Percentiles rank a stretch among this genome's conserved stretches.
Evolutionary conservation across 2,888 invertebrate genomes (phyloP).

Genomic region (Crossocerus cetratus): DNA sequence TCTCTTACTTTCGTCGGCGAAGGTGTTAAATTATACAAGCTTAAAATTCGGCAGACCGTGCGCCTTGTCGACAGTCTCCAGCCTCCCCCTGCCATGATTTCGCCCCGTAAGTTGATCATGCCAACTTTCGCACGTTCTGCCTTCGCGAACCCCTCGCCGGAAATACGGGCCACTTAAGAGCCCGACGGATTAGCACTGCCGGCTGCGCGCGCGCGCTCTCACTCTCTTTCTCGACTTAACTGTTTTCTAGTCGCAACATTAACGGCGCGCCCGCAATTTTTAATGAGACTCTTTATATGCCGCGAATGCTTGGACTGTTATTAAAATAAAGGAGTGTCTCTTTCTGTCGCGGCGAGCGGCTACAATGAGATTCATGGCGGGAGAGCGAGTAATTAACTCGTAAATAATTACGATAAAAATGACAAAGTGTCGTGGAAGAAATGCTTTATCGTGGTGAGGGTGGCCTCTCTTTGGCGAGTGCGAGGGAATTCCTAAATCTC

Average conservation of each 20-base stretch:
- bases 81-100: conserved; percentile 42
- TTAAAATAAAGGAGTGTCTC: background rate
- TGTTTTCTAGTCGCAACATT: no score
- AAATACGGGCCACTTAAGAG: background rate
- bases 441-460: conserved; percentile 64
- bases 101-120: conserved; percentile 49
- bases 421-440: conserved; percentile 67
- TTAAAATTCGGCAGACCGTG: conserved; percentile 73
- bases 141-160: conserved; percentile 28
- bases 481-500: conserved; percentile 64
- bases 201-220: background rate
- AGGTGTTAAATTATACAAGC: conserved; percentile 77
- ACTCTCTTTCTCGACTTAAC: background rate
- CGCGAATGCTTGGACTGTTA: background rate
- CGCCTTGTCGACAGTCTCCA: conserved; percentile 46
- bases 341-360: conserved; percentile 2
- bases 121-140: conserved; percentile 50
- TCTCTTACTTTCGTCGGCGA: conserved; percentile 64
- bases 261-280: background rate
- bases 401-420: conserved; percentile 76
- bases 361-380: conserved; percentile 12
- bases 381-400: conserved; percentile 69
- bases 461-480: conserved; percentile 28
- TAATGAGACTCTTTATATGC: background rate
- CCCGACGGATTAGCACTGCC: background rate